phyloP scores from a whole-genome alignment of 2,888 invertebrate genomes.

The Microplitis deprimator region DNA sequence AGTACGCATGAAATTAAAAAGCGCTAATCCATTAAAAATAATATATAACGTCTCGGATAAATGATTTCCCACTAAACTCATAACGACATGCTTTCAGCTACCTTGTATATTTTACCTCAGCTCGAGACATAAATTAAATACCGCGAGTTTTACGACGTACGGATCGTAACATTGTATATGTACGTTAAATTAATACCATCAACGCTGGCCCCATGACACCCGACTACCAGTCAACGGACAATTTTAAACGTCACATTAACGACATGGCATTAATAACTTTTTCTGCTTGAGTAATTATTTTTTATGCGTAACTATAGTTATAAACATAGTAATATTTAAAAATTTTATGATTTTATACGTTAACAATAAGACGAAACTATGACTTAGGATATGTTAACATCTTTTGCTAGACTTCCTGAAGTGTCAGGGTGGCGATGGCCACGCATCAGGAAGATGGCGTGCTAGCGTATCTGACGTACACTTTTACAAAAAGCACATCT shows the following conservation, averaged over 20 bases:
- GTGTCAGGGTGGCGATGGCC: slow-evolving; percentile 53
- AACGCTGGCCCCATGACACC: slow-evolving; percentile 18
- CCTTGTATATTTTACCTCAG: slow-evolving; percentile 30
- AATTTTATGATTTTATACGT: background rate
- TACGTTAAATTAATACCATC: slow-evolving; percentile 15
- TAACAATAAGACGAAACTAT: background rate
- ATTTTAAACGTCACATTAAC: background rate
- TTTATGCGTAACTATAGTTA: too few relatives aligned
- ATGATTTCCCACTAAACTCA: slow-evolving; percentile 32
- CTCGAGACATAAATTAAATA: slow-evolving; percentile 35
- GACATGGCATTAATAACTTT: background rate
- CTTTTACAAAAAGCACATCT: slow-evolving; percentile 51
- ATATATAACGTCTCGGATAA: slow-evolving; percentile 28
- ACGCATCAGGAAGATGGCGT: slow-evolving; percentile 55
- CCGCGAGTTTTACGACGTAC: slow-evolving; percentile 34
- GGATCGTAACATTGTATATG: slow-evolving; percentile 34
- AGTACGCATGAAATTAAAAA: background rate
- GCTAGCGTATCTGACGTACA: slow-evolving; percentile 39
- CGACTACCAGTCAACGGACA: slow-evolving; percentile 3
- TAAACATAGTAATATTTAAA: too few relatives aligned
- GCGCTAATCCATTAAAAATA: background rate
- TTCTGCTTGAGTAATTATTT: background rate
- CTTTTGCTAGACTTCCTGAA: slow-evolving; percentile 24
- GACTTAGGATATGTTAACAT: background rate
- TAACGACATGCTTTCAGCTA: slow-evolving; percentile 39